Conservation (phyloP, 2,113 vertebrate species). For the Prionailurus viverrinus region DNA sequence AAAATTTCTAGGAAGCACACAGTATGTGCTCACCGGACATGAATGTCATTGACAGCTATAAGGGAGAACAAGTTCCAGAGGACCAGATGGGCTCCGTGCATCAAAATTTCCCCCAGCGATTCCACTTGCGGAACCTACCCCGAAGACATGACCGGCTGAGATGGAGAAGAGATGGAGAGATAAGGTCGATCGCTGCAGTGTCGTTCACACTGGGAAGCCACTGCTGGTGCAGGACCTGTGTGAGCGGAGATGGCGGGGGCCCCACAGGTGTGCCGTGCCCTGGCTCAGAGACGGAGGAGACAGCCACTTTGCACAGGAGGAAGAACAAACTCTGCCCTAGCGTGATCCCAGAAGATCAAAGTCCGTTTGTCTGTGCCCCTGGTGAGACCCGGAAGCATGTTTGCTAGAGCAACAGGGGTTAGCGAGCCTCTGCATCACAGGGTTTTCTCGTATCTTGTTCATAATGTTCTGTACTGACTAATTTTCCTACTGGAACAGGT, state of each 20-base stretch:
- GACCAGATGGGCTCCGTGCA: background rate
- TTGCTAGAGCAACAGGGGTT: background rate
- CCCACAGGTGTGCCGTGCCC: background rate
- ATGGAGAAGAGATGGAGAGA: background rate
- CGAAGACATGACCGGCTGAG: background rate
- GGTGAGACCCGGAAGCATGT: background rate
- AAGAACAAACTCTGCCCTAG: background rate
- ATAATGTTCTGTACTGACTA: background rate
- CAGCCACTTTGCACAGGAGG: background rate
- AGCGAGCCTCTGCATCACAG: background rate
- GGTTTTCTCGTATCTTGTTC: background rate
- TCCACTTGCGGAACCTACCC: background rate
- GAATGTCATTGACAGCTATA: too few relatives aligned
- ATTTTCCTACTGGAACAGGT: background rate
- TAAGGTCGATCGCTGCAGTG: background rate
- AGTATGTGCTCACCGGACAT: background rate
- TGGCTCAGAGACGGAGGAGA: background rate
- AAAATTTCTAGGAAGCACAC: background rate
- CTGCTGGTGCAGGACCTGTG: accelerated
- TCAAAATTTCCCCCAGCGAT: background rate
- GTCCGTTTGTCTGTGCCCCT: background rate
- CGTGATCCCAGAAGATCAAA: background rate
- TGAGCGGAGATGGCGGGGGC: accelerated
- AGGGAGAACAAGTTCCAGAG: background rate
- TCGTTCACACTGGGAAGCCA: background rate